Evolutionary conservation across 1,140 invertebrate genomes (phyloP), one percentile per base, ranked within the genome.

Genomic region (Eumaeus atala): DNA sequence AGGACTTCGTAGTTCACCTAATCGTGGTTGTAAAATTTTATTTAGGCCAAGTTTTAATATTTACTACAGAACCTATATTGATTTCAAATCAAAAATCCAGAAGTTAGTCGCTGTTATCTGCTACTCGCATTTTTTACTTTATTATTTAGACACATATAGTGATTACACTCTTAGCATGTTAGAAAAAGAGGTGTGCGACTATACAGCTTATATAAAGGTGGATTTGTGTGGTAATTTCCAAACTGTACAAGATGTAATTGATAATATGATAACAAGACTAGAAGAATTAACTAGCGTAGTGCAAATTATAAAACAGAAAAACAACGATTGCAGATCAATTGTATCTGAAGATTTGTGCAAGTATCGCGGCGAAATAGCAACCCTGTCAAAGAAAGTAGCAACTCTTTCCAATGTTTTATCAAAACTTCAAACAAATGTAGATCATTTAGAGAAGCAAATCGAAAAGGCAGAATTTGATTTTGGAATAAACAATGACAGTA

Each of bases 261-360:
- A 89, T 56, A 88, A 88, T 57, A 88, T 89, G 82, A 68, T 89
- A 40, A 89, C 87, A 17, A 76, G 88, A 61, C 66, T 89, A 7
- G 88, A 89, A 69, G 88, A 89, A 67, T 70, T 89, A 51, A 75
- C 77, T 7, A 88, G 84, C 68, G 76, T 89, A 1, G 59, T 89
- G 18, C 81, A 88, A 65, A 87, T 89, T 67, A 74, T 89, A 14
- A 79, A 87, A 66, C 53, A 67, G 51, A 84, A 85, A 54, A 82
- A 84, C 37, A 70, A 70, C 48, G 77, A 87, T 21, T 86, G 81
- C 49, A 70, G 66, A 40, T 62, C 62, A 18, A 60, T 71, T 51
- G 75, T 83, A 35, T 60, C 74, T 38, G 74, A 79, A 52, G 81
- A 88, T 55, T 74, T 88, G 34, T 71, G 63, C 54, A 76, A 72